Evolutionary conservation across 2,797 vertebrate genomes (phyloP).

Genomic region (Xenentodon cancila): DNA sequence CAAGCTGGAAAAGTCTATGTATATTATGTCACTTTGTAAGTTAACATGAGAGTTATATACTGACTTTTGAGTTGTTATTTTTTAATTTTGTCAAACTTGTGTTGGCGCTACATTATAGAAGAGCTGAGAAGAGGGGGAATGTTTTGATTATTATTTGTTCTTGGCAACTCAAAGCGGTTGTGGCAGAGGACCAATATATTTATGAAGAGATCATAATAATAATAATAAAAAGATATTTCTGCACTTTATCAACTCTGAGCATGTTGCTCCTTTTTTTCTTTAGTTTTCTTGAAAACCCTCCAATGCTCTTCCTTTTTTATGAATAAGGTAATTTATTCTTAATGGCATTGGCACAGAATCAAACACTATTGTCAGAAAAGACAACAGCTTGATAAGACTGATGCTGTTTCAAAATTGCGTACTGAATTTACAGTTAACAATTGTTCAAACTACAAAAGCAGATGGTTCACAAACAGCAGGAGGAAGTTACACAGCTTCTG

Average conservation of each 20-base stretch:
- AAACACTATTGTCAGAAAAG: not conserved
- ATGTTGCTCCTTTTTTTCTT: not conserved
- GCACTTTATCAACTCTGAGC: not conserved
- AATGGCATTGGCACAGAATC: not conserved
- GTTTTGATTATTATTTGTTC: not conserved
- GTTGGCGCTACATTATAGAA: not conserved
- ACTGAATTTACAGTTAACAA: not conserved
- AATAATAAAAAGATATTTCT: too few relatives aligned
- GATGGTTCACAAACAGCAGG: too few relatives aligned
- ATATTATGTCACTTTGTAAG: not conserved
- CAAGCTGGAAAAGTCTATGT: not conserved
- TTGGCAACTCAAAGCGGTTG: not conserved
- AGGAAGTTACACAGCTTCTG: not conserved
- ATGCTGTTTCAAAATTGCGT: not conserved
- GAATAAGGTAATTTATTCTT: not conserved
- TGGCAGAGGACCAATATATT: not conserved
- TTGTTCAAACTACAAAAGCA: not conserved
- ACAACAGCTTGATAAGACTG: not conserved
- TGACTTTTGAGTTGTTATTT: not conserved
- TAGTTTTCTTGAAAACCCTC: not conserved
- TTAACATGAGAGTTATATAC: not conserved
- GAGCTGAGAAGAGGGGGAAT: not conserved
- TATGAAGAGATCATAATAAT: too few relatives aligned
- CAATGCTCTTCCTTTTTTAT: not conserved
- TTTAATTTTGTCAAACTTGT: conserved; percentile 2